phyloP scores from a whole-genome alignment of 2,797 vertebrate genomes.

The Microchirus variegatus region DNA sequence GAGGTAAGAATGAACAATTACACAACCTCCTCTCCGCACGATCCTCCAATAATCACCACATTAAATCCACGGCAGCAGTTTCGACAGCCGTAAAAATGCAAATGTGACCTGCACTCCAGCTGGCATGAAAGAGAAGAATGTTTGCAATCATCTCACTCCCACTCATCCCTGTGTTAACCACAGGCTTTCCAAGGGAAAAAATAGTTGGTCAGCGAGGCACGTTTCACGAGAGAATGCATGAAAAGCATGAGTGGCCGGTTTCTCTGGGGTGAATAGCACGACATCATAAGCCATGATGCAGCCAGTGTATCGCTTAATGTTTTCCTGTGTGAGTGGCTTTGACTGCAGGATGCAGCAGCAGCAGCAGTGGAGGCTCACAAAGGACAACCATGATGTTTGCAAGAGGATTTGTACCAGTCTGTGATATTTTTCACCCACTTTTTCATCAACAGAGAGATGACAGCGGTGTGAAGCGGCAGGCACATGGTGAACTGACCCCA shows the following conservation, averaged over 20 bases:
- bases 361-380: conserved; percentile 16
- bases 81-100: conserved; percentile 63
- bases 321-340: conserved; percentile 33
- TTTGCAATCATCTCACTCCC: conserved; percentile 81
- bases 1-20: background rate
- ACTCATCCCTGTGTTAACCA: conserved; percentile 79
- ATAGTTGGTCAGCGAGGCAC: conserved; percentile 72
- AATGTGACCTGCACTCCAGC: conserved; percentile 67
- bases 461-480: conserved; percentile 29
- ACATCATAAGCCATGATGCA: conserved; percentile 50
- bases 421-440: conserved; percentile 70
- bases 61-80: conserved; percentile 51
- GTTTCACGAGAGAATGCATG: conserved; percentile 74
- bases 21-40: conserved; percentile 15
- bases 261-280: conserved; percentile 65
- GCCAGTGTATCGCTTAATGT: conserved; percentile 49
- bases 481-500: conserved; percentile 40
- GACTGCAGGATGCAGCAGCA: conserved; percentile 31
- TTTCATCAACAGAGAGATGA: conserved; percentile 51
- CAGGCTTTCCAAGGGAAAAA: conserved; percentile 75
- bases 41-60: conserved; percentile 50
- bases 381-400: background rate
- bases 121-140: conserved; percentile 78
- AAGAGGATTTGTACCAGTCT: conserved; percentile 50
- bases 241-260: conserved; percentile 71